A percentile compares a stretch with the other conserved stretches of the same genome.
Evolutionary conservation across 2,797 vertebrate genomes (phyloP).

Genomic region (Oreochromis mossambicus): DNA sequence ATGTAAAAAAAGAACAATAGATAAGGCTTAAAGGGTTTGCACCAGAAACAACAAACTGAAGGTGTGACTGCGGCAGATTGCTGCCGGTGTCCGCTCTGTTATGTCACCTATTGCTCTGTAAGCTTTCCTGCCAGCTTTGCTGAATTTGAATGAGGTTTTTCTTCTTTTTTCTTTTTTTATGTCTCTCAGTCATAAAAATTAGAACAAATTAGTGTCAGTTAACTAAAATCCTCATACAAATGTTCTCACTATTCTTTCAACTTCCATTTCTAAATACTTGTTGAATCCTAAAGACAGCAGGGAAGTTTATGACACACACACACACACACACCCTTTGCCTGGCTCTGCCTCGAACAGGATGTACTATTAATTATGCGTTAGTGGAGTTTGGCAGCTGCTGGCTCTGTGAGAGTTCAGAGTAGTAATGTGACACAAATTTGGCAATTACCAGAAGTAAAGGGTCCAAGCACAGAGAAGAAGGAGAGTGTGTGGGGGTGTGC

Average conservation of each 20-base stretch:
- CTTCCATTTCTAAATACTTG: slow-evolving; percentile 40
- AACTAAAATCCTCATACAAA: neutral
- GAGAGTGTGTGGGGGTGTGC: neutral
- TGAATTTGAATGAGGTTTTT: slow-evolving; percentile 28
- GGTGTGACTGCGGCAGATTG: neutral
- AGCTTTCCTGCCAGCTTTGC: slow-evolving; percentile 21
- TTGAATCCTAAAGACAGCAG: slow-evolving; percentile 27
- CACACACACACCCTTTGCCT: neutral
- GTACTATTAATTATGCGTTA: slow-evolving; percentile 59
- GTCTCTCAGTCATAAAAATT: slow-evolving; percentile 14
- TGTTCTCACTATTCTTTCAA: neutral
- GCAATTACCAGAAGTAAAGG: slow-evolving; percentile 38
- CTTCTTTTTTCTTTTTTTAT: neutral
- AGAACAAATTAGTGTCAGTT: slow-evolving; percentile 22
- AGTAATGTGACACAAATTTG: slow-evolving; percentile 58
- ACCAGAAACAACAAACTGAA: neutral
- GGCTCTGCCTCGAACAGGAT: slow-evolving; percentile 34
- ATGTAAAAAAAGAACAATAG: neutral
- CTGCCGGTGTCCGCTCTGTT: slow-evolving; percentile 16
- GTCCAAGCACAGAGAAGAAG: slow-evolving; percentile 9
- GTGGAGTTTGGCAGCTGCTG: slow-evolving; percentile 47
- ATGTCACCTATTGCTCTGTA: slow-evolving; percentile 19
- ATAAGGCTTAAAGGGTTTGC: neutral
- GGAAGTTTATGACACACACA: slow-evolving; percentile 24
- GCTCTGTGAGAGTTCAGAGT: slow-evolving; percentile 38